Evolutionary conservation across 2,113 vertebrate genomes (phyloP).

Genomic region (Anser cygnoides): DNA sequence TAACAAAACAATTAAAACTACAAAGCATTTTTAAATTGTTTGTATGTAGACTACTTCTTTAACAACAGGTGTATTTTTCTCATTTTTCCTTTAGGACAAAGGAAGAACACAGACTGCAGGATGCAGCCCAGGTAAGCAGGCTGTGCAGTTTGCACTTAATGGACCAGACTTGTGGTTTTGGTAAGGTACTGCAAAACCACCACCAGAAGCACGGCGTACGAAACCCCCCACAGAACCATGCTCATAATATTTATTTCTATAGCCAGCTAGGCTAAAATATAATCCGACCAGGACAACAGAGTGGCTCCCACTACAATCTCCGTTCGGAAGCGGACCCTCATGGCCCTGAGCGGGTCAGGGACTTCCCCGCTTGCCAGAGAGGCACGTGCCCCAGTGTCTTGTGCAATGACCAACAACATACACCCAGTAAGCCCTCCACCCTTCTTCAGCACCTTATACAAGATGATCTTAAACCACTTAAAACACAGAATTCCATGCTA

Average conservation of each 20-base stretch:
- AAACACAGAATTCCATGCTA: background rate
- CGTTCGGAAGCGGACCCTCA: background rate
- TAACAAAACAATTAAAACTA: background rate
- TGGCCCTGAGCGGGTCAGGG: rapidly evolving
- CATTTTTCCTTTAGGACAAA: background rate
- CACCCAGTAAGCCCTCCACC: rapidly evolving
- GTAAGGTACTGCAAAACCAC: background rate
- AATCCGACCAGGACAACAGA: background rate
- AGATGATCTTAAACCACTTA: background rate
- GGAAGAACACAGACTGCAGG: background rate
- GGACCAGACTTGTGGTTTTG: background rate
- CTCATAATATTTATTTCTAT: background rate
- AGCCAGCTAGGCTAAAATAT: background rate
- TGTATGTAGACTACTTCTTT: background rate
- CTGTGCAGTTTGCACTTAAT: background rate
- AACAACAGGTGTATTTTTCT: background rate
- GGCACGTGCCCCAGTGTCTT: rapidly evolving
- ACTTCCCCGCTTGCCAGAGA: rapidly evolving
- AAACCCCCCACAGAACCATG: background rate
- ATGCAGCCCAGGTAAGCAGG: background rate
- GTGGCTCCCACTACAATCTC: background rate
- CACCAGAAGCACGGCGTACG: rapidly evolving
- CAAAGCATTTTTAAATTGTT: background rate
- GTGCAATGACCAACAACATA: background rate
- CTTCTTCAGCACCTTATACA: background rate